Percentiles rank a stretch among this genome's conserved stretches.
Evolutionary conservation across 1,140 invertebrate genomes (phyloP).

Genomic region (Papilio machaon): DNA sequence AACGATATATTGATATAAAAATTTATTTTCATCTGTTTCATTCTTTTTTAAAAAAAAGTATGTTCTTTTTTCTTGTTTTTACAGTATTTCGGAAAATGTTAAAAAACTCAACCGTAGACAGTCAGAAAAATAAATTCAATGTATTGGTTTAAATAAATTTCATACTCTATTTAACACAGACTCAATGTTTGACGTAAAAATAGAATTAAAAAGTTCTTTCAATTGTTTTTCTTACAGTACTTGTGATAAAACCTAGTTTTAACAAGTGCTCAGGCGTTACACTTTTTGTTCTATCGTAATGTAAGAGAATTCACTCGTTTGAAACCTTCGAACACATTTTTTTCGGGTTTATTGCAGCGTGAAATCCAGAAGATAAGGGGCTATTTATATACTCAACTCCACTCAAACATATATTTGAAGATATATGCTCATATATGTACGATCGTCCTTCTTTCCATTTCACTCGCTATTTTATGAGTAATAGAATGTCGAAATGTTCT

Average conservation of each 20-base stretch:
- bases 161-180: neutral
- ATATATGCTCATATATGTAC: neutral
- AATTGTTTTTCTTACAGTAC: neutral
- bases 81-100: no score
- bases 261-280: neutral
- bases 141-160: neutral
- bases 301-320: conserved; percentile 20
- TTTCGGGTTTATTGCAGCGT: conserved; percentile 26
- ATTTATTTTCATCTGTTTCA: no score
- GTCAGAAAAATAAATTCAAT: no score
- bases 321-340: conserved; percentile 21
- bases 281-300: conserved; percentile 4
- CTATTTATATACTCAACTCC: conserved; percentile 24
- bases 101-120: no score
- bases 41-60: no score
- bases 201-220: neutral
- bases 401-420: conserved; percentile 30
- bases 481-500: conserved; percentile 5
- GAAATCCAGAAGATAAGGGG: conserved; percentile 27
- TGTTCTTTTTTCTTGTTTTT: no score
- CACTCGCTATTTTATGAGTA: conserved; percentile 18
- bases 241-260: neutral
- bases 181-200: neutral
- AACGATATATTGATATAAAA: no score
- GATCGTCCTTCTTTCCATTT: conserved; percentile 24